Conservation (phyloP, 2,888 invertebrate genomes). For the Lypha dubia region DNA sequence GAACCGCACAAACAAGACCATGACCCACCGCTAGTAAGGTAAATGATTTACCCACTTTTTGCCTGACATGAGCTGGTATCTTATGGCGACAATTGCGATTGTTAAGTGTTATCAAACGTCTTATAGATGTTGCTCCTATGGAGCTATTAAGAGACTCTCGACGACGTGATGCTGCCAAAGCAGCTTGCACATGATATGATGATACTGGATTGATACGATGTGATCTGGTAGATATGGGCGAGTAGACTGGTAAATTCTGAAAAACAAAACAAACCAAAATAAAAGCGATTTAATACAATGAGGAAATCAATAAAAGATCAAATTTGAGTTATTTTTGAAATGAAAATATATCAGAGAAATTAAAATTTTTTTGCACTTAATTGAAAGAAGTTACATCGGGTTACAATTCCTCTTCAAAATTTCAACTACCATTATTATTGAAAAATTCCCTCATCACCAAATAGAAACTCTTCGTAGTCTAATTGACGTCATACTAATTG, state of each 20-base stretch:
- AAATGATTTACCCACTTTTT: slow-evolving; percentile 81
- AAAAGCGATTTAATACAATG: background rate
- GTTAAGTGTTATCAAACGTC: slow-evolving; percentile 87
- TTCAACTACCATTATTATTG: background rate
- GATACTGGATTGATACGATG: slow-evolving; percentile 84
- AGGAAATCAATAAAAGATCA: background rate
- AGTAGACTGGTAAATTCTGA: slow-evolving; percentile 85
- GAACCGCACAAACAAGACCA: slow-evolving; percentile 79
- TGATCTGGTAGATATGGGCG: slow-evolving; percentile 86
- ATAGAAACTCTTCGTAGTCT: background rate
- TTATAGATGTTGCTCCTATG: slow-evolving; percentile 90
- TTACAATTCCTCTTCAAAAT: too few relatives aligned
- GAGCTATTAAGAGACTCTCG: slow-evolving; percentile 89
- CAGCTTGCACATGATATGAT: slow-evolving; percentile 82
- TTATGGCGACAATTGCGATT: slow-evolving; percentile 84
- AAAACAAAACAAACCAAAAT: slow-evolving; percentile 10
- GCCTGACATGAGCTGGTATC: slow-evolving; percentile 81
- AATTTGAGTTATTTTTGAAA: too few relatives aligned
- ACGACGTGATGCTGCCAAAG: slow-evolving; percentile 84
- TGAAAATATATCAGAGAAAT: too few relatives aligned
- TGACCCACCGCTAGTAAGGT: slow-evolving; percentile 81
- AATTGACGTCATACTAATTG: background rate
- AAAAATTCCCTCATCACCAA: background rate
- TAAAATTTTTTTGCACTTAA: too few relatives aligned
- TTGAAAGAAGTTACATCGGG: too few relatives aligned